A percentile compares a stretch with the other conserved stretches of the same genome.
Conservation (phyloP, 2,113 vertebrate species). For the Mola mola region DNA sequence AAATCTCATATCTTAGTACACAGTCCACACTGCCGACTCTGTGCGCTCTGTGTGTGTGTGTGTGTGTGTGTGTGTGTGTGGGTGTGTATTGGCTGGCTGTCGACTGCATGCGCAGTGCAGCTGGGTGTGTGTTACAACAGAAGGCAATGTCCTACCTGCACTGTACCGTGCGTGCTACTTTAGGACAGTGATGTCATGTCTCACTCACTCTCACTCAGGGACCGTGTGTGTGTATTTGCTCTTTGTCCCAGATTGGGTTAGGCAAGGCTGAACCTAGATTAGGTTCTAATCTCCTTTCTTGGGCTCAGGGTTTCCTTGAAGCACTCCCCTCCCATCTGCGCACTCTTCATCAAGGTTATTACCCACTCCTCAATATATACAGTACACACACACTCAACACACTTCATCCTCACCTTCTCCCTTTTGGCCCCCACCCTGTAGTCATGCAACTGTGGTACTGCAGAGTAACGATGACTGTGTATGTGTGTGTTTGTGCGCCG, state of each 20-base stretch:
- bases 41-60: constrained; percentile 10
- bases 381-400: constrained; percentile 16
- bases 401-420: constrained; percentile 21
- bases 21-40: constrained; percentile 16
- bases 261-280: constrained; percentile 75
- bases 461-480: constrained; percentile 24
- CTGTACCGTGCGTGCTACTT: constrained; percentile 71
- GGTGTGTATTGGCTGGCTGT: constrained; percentile 39
- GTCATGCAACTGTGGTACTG: constrained; percentile 62
- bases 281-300: constrained; percentile 75
- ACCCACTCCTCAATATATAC: constrained; percentile 33
- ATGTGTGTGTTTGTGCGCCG: constrained; percentile 9
- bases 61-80: constrained; percentile 9
- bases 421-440: constrained; percentile 47
- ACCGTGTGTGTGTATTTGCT: constrained; percentile 5
- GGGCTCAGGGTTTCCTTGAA: constrained; percentile 75
- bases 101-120: constrained; percentile 42
- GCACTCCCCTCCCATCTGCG: constrained; percentile 49
- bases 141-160: constrained; percentile 54
- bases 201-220: constrained; percentile 71
- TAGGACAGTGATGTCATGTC: constrained; percentile 77
- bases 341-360: constrained; percentile 52
- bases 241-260: constrained; percentile 70
- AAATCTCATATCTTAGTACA: constrained; percentile 7
- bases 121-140: constrained; percentile 64